Evolutionary conservation across 2,888 invertebrate species (phyloP).

Genomic region (Acanthoscelides obtectus): DNA sequence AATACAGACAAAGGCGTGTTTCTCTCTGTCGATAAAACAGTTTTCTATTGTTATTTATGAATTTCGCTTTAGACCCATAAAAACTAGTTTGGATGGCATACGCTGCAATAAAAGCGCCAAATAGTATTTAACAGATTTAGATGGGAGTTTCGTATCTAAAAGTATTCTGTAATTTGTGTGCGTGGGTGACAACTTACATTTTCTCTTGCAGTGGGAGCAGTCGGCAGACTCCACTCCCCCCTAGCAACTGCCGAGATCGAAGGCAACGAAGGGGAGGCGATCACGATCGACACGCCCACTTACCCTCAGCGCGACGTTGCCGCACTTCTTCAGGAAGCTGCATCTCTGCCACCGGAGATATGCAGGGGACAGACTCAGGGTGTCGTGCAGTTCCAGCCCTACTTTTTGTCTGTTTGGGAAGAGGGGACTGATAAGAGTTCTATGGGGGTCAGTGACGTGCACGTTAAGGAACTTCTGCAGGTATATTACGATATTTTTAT

Average conservation of each 20-base stretch:
- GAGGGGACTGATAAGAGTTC: slow-evolving; percentile 41
- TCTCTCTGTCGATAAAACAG: too few relatives aligned
- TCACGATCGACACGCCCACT: slow-evolving; percentile 71
- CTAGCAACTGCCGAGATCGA: slow-evolving; percentile 73
- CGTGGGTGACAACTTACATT: too few relatives aligned
- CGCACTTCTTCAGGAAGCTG: slow-evolving; percentile 65
- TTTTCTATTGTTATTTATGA: too few relatives aligned
- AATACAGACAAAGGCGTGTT: too few relatives aligned
- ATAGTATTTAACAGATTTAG: too few relatives aligned
- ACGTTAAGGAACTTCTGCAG: slow-evolving; percentile 58
- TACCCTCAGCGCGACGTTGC: slow-evolving; percentile 65
- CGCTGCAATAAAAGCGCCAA: too few relatives aligned
- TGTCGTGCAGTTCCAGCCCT: slow-evolving; percentile 46
- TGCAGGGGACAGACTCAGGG: slow-evolving; percentile 30
- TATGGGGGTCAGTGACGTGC: slow-evolving; percentile 37
- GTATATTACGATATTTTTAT: too few relatives aligned
- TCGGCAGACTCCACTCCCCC: slow-evolving; percentile 54
- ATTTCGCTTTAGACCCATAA: too few relatives aligned
- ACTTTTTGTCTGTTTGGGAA: slow-evolving; percentile 59
- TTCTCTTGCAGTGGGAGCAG: slow-evolving; percentile 47
- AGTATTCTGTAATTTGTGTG: too few relatives aligned
- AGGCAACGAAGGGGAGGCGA: slow-evolving; percentile 73
- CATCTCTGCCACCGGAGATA: slow-evolving; percentile 48
- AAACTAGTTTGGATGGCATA: too few relatives aligned
- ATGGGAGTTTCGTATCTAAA: too few relatives aligned